phyloP scores from a whole-genome alignment of 2,113 vertebrate genomes.

The Pogonocichla stellata region DNA sequence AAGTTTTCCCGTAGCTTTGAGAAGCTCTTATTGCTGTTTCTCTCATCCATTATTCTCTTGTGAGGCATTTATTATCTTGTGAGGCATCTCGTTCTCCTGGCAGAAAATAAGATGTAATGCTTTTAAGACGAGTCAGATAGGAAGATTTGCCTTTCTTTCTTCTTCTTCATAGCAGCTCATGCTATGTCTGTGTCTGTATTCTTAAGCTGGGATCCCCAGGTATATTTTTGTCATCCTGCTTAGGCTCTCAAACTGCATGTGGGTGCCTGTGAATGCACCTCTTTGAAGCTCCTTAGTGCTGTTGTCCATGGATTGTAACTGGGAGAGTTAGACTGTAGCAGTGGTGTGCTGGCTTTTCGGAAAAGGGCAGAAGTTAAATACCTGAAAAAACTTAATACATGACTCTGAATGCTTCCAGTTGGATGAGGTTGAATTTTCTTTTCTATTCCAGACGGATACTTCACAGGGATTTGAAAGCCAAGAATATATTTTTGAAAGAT shows the following conservation, averaged over 20 bases:
- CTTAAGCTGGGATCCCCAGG: background rate
- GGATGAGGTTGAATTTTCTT: conserved; percentile 12
- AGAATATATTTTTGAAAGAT: conserved; percentile 88
- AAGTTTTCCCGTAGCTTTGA: background rate
- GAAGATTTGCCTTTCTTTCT: background rate
- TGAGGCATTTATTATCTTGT: background rate
- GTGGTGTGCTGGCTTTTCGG: background rate
- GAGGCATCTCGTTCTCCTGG: background rate
- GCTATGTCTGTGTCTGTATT: background rate
- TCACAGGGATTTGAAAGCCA: conserved; percentile 88
- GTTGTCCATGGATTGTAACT: background rate
- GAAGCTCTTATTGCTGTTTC: background rate
- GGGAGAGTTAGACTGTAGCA: background rate
- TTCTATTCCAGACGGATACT: conserved; percentile 79
- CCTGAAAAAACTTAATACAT: background rate
- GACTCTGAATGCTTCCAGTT: background rate
- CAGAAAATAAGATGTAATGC: background rate
- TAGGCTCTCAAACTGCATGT: background rate
- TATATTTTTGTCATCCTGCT: background rate
- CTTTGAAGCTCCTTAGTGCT: background rate
- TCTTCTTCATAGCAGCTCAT: background rate
- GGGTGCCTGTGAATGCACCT: background rate
- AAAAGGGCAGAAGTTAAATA: background rate
- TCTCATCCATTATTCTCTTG: background rate
- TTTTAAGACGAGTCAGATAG: background rate